phyloP scores from a whole-genome alignment of 2,888 invertebrate species.

The Omphaloscelis lunosa region DNA sequence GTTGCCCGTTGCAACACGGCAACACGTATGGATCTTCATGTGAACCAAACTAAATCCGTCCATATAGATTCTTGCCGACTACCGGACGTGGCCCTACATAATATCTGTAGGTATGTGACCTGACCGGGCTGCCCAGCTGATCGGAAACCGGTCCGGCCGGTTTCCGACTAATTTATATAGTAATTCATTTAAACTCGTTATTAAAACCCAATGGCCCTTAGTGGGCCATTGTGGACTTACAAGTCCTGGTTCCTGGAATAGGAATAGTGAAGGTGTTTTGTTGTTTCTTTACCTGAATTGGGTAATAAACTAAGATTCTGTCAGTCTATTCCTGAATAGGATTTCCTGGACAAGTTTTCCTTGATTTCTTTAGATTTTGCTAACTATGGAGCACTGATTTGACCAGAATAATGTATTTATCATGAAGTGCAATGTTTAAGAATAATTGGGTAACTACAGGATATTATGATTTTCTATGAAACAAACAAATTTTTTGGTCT shows the following conservation, averaged over 20 bases:
- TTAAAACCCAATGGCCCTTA: slow-evolving; percentile 56
- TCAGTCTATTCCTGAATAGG: not conserved
- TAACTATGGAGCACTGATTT: not conserved
- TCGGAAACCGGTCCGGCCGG: slow-evolving; percentile 66
- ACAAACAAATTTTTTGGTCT: not conserved
- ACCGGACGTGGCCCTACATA: slow-evolving; percentile 36
- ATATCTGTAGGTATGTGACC: slow-evolving; percentile 41
- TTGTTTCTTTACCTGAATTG: not conserved
- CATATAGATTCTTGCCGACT: slow-evolving; percentile 6
- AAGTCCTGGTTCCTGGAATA: slow-evolving; percentile 7
- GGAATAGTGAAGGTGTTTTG: not conserved
- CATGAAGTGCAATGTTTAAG: not conserved
- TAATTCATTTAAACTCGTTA: slow-evolving; percentile 68
- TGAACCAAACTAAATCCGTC: slow-evolving; percentile 4
- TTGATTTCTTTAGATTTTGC: not conserved
- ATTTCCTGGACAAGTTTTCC: not conserved
- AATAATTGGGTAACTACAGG: not conserved
- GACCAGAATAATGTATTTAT: not conserved
- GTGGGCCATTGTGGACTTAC: slow-evolving; percentile 31
- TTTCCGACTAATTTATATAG: slow-evolving; percentile 66
- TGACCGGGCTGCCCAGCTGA: slow-evolving; percentile 63
- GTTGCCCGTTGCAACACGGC: not conserved
- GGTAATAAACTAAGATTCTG: not conserved
- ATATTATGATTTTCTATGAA: no score
- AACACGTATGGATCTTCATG: not conserved